A percentile compares a stretch with the other conserved stretches of the same genome.
Evolutionary conservation across 2,113 vertebrate genomes (phyloP).

Genomic region (Muntiacus reevesi): DNA sequence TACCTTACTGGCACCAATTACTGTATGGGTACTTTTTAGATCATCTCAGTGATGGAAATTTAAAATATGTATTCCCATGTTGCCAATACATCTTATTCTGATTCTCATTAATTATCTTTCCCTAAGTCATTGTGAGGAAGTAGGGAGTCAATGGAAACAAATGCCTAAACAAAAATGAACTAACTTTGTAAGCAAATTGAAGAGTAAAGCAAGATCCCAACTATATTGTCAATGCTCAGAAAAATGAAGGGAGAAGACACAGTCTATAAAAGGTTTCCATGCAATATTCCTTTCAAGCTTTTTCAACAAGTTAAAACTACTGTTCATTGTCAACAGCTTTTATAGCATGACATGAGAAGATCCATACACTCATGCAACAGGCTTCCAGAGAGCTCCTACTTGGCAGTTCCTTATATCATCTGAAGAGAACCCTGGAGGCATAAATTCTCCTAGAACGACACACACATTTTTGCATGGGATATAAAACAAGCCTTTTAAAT

Average conservation of each 20-base stretch:
- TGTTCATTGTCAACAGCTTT: conserved; percentile 47
- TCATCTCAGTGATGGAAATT: not conserved
- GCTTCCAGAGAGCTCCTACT: not conserved
- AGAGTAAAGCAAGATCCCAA: not conserved
- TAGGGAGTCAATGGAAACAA: not conserved
- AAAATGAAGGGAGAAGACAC: not conserved
- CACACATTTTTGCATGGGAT: not conserved
- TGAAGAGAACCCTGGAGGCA: not conserved
- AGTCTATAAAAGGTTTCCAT: not conserved
- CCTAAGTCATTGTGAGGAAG: not conserved
- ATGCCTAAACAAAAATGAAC: not conserved
- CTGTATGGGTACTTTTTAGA: accelerated
- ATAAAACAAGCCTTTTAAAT: conserved; percentile 14
- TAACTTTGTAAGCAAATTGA: not conserved
- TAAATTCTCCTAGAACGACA: not conserved
- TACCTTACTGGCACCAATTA: not conserved
- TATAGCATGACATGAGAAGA: not conserved
- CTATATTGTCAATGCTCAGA: not conserved
- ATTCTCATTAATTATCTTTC: not conserved
- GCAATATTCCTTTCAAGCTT: conserved; percentile 9
- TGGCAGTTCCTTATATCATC: not conserved
- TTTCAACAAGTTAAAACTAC: conserved; percentile 12
- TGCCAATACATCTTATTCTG: not conserved
- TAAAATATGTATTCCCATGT: not conserved
- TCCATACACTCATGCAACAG: not conserved